These are phyloP conservation scores for Mallotus villosus DNA, from an alignment of 2,797 vertebrate species.

Conservation along the genomic window DNA sequence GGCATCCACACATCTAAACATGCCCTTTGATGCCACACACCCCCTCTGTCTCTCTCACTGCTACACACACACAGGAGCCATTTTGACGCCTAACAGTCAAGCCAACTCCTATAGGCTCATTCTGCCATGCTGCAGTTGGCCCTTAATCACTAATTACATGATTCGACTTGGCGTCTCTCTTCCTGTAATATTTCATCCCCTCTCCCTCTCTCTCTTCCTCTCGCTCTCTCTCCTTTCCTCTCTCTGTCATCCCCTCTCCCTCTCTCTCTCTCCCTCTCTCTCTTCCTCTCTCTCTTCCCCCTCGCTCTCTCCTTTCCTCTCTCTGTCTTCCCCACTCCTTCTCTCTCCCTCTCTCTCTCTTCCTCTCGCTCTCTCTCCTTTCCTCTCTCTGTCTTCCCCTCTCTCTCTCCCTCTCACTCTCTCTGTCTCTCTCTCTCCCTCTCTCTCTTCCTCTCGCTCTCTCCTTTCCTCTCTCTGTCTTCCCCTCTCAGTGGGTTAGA, in stretches of 20 bases:
- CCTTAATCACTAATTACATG: constrained; percentile 78
- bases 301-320: too few relatives aligned
- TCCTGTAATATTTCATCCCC: constrained; percentile 74
- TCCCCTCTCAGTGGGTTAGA: background rate
- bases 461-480: constrained; percentile 8
- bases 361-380: constrained; percentile 13
- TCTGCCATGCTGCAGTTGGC: constrained; percentile 30
- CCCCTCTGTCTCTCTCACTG: constrained; percentile 15
- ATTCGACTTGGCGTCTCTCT: constrained; percentile 74
- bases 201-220: constrained; percentile 32
- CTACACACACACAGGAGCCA: constrained; percentile 12
- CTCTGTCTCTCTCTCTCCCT: constrained; percentile 56
- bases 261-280: too few relatives aligned
- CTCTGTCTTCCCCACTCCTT: background rate
- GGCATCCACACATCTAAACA: constrained; percentile 54
- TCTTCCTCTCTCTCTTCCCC: too few relatives aligned
- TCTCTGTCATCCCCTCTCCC: constrained; percentile 20
- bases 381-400: constrained; percentile 31
- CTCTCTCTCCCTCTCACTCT: constrained; percentile 15
- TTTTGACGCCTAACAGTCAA: constrained; percentile 38
- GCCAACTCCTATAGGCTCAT: constrained; percentile 29
- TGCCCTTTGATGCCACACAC: constrained; percentile 42
- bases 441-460: constrained; percentile 15
- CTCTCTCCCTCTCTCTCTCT: constrained; percentile 37
- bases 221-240: constrained; percentile 12